phyloP scores from a whole-genome alignment of 2,888 invertebrate genomes.

The Venustoraphidia nigricollis region DNA sequence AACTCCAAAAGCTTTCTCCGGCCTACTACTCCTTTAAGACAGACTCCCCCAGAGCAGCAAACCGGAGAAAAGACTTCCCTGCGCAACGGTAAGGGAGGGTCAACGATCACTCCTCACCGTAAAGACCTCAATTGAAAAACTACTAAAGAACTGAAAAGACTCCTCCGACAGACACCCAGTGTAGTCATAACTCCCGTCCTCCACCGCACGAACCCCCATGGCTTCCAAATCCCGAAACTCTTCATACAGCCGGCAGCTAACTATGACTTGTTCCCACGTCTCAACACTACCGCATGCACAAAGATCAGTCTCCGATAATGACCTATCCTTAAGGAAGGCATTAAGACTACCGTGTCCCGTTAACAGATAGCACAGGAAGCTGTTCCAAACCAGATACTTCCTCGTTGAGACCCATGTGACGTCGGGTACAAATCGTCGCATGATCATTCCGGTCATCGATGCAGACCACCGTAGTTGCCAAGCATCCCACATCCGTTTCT shows the following conservation, averaged over 20 bases:
- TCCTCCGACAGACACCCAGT: neutral
- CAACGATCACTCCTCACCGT: neutral
- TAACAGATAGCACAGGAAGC: neutral
- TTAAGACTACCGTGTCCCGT: neutral
- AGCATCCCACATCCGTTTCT: neutral
- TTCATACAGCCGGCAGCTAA: neutral
- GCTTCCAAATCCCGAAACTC: neutral
- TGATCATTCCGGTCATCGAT: conserved; percentile 1
- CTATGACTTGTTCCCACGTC: neutral
- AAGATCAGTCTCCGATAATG: neutral
- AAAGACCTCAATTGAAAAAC: neutral
- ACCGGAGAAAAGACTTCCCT: neutral
- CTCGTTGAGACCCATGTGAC: neutral
- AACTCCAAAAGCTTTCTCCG: too few species aligned
- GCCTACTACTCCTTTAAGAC: too few species aligned
- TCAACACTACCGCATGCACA: neutral
- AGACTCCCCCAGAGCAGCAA: too few species aligned
- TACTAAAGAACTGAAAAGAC: neutral
- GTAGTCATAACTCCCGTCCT: neutral
- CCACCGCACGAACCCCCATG: neutral
- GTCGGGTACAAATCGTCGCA: conserved; percentile 4
- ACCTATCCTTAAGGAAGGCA: neutral
- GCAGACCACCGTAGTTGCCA: conserved; percentile 6
- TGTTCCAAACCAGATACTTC: neutral
- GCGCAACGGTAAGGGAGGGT: neutral